Evolutionary conservation across 2,888 invertebrate genomes (phyloP), one percentile per base, ranked within the genome.

Genomic region (Andrena bicolor): DNA sequence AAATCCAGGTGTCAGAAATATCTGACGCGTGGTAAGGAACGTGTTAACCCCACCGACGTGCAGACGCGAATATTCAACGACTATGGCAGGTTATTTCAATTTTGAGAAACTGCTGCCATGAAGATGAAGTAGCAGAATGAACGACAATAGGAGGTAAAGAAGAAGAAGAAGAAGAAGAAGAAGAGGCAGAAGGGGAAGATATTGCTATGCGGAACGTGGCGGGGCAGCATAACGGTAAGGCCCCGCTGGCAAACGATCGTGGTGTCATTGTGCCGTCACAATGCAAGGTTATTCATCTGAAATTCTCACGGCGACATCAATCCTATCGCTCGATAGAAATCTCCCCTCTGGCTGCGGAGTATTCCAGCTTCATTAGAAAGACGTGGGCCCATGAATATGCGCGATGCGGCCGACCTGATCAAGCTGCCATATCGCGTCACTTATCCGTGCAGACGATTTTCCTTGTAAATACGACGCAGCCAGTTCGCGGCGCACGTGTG

Each of bases 231-330:
- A 93, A 93, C 93, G 93, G 93, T 93, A 92, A 88, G 88, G 77
- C 90, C 89, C 87, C 89, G 89, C 90, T 91, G 88, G 92, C 92
- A 90, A 91, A 91, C 90, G 90, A 91, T 90, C 89, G 89, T 90
- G 90, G 90, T 91, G 92, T 91, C 92, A 91, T 92, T 91, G 92
- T 91, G 90, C 92, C 92, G 92, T 91, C 92, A 92, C 93, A 93
- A 93, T 93, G 93, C 93, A 92, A 93, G 93, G 93, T 93, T 93
- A 93, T 93, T 92, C 92, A 93, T 93, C 93, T 91, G 90, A 90
- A 91, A 93, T 93, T 93, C 93, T 92, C 89, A 89, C 91, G 88
- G 92, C 92, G 90, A 91, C 92, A 92, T 92, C 92, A 92, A 92
- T 93, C 88, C 92, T 91, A 92, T 93, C 91, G 91, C 89, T 89